Base-by-base conservation (phyloP, 2,797 vertebrate genomes). In the Centropyge bicolor region DNA sequence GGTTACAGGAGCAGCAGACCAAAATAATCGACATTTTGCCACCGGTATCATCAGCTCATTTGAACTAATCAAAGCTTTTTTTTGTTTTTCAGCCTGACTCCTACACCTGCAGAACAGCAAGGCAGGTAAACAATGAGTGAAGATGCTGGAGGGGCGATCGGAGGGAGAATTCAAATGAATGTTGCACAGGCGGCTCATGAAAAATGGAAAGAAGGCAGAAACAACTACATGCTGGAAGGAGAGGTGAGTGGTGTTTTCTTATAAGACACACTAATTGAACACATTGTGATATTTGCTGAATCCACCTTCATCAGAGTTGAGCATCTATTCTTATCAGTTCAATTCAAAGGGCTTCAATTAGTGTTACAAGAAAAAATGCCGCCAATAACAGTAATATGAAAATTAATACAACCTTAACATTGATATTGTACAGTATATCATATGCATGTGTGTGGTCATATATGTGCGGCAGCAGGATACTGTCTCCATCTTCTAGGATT, bases 21-120 rank as follows among this genome's bases (percentile, higher is more conserved):
- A 16, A 40, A 73, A 71, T 81, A 80, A 83, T 75, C 73, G 56
- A 40, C 41, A 62, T 38, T 49, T 62, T 67, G 63, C 59, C 40
- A 31, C 27, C 0, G 48, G 74, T 71, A 60, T 76, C 61, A 74
- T 67, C 62, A 10, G 61, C 74, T 84, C 35, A 46, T 70, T 70
- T 74, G 24, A 78, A 78, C 67, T 65, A 74, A 74, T 87, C 57
- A 86, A 49, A 57, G 16, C 10, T 45, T 54, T 43, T 81, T 40
- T 49, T 36, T 82, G 66, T 43, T 80, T 76, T 72, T 8, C 69
- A 76, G 36, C n/a, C 17, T 5, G 4, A 35, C 46, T 60, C 60
- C 22, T 70, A 54, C 52, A 77, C 80, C 68, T 82, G 59, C 67
- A 60, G 51, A 77, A 56, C 35, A 41, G 52, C 19, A 69, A 35